phyloP scores from a whole-genome alignment of 2,888 invertebrate species.

The Chalcosyrphus nemorum region DNA sequence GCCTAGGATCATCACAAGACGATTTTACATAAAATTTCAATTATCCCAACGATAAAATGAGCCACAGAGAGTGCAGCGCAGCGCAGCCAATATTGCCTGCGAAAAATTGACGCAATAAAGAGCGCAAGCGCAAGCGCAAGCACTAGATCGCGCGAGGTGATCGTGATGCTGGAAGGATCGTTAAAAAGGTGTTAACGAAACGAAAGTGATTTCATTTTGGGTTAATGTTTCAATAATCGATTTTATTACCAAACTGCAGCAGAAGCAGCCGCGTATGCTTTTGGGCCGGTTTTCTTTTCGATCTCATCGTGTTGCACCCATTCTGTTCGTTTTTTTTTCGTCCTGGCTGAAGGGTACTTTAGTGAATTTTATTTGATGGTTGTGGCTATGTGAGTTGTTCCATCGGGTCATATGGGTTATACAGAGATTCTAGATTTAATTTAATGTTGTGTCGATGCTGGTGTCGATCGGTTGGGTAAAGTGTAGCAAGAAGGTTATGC shows the following conservation, averaged over 20 bases:
- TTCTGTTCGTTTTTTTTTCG: too few species aligned
- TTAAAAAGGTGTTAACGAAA: slow-evolving; percentile 77
- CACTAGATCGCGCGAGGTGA: slow-evolving; percentile 26
- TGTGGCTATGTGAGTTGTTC: slow-evolving; percentile 45
- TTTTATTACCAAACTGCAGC: slow-evolving; percentile 70
- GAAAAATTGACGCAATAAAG: slow-evolving; percentile 71
- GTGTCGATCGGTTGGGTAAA: slow-evolving; percentile 24
- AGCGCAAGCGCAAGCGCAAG: slow-evolving; percentile 34
- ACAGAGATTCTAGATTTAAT: slow-evolving; percentile 67
- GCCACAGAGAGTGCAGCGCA: slow-evolving; percentile 15
- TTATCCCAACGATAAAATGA: slow-evolving; percentile 67
- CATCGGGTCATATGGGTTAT: slow-evolving; percentile 69
- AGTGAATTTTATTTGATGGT: slow-evolving; percentile 63
- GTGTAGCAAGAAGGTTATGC: slow-evolving; percentile 60
- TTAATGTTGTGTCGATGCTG: slow-evolving; percentile 47
- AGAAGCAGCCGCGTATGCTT: slow-evolving; percentile 55
- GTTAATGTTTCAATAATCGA: slow-evolving; percentile 73
- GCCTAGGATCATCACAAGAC: slow-evolving; percentile 72
- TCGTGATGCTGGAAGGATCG: slow-evolving; percentile 74
- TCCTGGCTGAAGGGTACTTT: slow-evolving; percentile 57
- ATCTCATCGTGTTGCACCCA: slow-evolving; percentile 15
- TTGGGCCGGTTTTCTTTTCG: slow-evolving; percentile 54
- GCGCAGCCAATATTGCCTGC: slow-evolving; percentile 42
- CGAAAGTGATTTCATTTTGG: slow-evolving; percentile 76
- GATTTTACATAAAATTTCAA: slow-evolving; percentile 72